Conservation (phyloP, 2,888 invertebrate species). For the Apoda limacodes region DNA sequence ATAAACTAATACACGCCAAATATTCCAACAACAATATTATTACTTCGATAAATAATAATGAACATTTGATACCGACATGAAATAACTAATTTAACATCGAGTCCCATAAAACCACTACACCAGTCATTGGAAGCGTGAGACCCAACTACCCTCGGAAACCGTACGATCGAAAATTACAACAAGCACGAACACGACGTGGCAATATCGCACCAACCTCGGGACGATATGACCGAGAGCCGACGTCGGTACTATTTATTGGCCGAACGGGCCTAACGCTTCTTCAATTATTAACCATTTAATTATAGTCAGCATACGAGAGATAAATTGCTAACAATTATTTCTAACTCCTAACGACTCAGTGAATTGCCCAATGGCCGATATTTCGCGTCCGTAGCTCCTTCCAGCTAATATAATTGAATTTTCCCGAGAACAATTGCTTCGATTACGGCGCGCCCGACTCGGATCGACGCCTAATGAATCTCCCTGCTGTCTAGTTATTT, state of each 20-base stretch:
- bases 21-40: too few relatives aligned
- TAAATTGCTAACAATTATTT: conserved; percentile 60
- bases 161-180: conserved; percentile 52
- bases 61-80: conserved; percentile 13
- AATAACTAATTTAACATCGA: conserved; percentile 39
- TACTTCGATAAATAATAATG: too few relatives aligned
- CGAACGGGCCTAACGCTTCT: conserved; percentile 36
- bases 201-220: conserved; percentile 35
- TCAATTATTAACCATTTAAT: conserved; percentile 63
- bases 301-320: conserved; percentile 45
- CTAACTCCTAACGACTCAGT: conserved; percentile 49
- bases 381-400: conserved; percentile 5
- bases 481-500: conserved; percentile 63
- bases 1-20: too few relatives aligned
- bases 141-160: conserved; percentile 46
- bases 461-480: conserved; percentile 68
- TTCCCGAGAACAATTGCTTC: conserved; percentile 63
- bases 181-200: conserved; percentile 52
- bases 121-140: conserved; percentile 58
- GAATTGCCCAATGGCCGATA: conserved; percentile 42
- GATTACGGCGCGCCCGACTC: conserved; percentile 59
- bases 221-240: conserved; percentile 18
- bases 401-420: conserved; percentile 59
- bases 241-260: conserved; percentile 42
- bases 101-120: conserved; percentile 44